Base-by-base conservation (phyloP, 1,140 invertebrate genomes). In the Drosophila funebris region DNA sequence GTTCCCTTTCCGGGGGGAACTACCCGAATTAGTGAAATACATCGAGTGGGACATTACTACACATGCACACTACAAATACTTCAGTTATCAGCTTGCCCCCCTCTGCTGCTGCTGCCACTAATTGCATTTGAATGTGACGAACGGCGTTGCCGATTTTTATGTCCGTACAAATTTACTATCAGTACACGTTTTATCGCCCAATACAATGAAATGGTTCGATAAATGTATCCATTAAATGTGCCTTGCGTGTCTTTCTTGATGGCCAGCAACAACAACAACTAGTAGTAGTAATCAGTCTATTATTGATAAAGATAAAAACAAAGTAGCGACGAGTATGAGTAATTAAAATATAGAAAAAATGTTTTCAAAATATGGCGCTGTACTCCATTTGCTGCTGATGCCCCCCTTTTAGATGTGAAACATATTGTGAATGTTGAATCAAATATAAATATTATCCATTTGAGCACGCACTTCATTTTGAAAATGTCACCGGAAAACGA, bases 211-310 rank as follows among this genome's bases (percentile, higher is more conserved):
- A 80, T 37, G 54, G 14, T 44, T 61, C 41, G 81, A 85, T 87
- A 85, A 76, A 85, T 63, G 78, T 73, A 56, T 44, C 58, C 78
- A 85, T 75, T 69, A 81, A 85, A 77, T 85, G 77, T 77, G 69
- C 73, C 64, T 58, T 82, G 73, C 64, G 64, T 80, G 70, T 67
- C 33, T 36, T 36, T 4, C 3, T 36, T 3, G 29, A 9, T 64
- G 24, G 14, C 18, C 20, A 18, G 22, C 36, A 68, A 44, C 36
- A 58, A 57, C 41, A 62, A 43, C n/a, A n/a, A n/a, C n/a, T n/a
- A n/a, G n/a, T n/a, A n/a, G n/a, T n/a, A n/a, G n/a, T 53, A 66
- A 87, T 85, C 78, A 77, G 67, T 81, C 73, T 77, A 78, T 61
- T 73, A 56, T 80, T 46, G 74, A 82, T 82, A 83, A 72, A 67